Conservation (phyloP, 2,888 invertebrate genomes). For the Eucera pruinosa region DNA sequence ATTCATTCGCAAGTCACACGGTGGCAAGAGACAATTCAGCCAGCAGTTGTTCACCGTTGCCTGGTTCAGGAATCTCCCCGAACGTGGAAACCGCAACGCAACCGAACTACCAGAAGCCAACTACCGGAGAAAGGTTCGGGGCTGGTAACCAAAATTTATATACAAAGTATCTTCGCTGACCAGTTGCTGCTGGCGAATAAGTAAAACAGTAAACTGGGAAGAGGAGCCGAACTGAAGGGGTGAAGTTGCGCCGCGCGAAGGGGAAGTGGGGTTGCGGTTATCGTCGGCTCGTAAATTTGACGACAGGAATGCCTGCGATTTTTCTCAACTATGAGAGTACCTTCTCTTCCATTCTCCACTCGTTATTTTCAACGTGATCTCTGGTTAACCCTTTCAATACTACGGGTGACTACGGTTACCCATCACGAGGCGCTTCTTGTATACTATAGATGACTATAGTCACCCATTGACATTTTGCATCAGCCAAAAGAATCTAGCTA, state of each 20-base stretch:
- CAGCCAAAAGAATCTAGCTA: too few relatives aligned
- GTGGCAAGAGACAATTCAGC: constrained; percentile 71
- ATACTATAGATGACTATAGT: too few relatives aligned
- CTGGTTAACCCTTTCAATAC: too few relatives aligned
- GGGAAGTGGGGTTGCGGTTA: constrained; percentile 73
- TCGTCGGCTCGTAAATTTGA: constrained; percentile 76
- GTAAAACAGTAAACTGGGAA: constrained; percentile 78
- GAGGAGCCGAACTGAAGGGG: constrained; percentile 38
- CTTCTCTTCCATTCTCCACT: not conserved
- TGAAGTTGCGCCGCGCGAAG: constrained; percentile 31
- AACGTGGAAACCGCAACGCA: constrained; percentile 62
- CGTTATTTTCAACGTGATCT: constrained; percentile 10
- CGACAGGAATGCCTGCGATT: constrained; percentile 72
- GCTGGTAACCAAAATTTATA: constrained; percentile 82
- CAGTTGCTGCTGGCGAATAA: constrained; percentile 74
- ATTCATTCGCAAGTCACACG: constrained; percentile 69
- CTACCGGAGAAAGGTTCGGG: too few relatives aligned
- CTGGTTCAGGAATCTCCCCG: constrained; percentile 16
- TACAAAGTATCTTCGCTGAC: constrained; percentile 81
- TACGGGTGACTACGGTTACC: too few relatives aligned
- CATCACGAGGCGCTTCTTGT: too few relatives aligned
- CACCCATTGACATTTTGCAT: too few relatives aligned
- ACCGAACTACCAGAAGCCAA: too few relatives aligned
- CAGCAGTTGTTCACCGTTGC: constrained; percentile 55
- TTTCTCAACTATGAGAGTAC: constrained; percentile 62